phyloP scores from a whole-genome alignment of 2,888 invertebrate species.

The Drosophila austrosaltans region DNA sequence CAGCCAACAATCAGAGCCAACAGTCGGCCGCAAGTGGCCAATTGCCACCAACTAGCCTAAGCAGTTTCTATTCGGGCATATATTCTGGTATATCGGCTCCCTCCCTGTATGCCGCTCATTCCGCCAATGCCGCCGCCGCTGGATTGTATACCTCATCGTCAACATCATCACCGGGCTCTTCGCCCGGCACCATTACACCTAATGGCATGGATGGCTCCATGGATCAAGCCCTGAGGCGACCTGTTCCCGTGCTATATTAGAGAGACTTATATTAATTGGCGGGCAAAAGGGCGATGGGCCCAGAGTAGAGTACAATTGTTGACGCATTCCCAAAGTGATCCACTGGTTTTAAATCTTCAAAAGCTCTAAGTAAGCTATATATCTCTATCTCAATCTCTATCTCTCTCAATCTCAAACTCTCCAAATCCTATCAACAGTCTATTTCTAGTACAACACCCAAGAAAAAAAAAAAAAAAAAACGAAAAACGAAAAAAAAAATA shows the following conservation, averaged over 20 bases:
- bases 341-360: constrained; percentile 77
- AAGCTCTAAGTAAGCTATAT: constrained; percentile 69
- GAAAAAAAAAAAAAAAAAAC: background rate
- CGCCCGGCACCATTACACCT: constrained; percentile 82
- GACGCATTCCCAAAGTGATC: constrained; percentile 76
- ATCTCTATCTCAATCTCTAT: constrained; percentile 21
- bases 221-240: constrained; percentile 82
- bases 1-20: constrained; percentile 80
- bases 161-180: constrained; percentile 83
- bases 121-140: constrained; percentile 80
- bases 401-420: constrained; percentile 29
- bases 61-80: constrained; percentile 83
- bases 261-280: background rate
- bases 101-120: constrained; percentile 83
- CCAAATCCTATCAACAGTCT: constrained; percentile 43
- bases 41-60: constrained; percentile 82
- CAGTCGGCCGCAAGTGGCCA: constrained; percentile 74
- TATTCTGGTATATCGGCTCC: constrained; percentile 83
- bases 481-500: constrained; percentile 32
- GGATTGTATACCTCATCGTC: constrained; percentile 83
- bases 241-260: constrained; percentile 83
- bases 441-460: constrained; percentile 67
- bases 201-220: constrained; percentile 82
- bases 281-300: constrained; percentile 37
- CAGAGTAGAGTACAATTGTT: constrained; percentile 78